Conservation (phyloP, 2,888 invertebrate species). For the Pachycephus smyrnensis region DNA sequence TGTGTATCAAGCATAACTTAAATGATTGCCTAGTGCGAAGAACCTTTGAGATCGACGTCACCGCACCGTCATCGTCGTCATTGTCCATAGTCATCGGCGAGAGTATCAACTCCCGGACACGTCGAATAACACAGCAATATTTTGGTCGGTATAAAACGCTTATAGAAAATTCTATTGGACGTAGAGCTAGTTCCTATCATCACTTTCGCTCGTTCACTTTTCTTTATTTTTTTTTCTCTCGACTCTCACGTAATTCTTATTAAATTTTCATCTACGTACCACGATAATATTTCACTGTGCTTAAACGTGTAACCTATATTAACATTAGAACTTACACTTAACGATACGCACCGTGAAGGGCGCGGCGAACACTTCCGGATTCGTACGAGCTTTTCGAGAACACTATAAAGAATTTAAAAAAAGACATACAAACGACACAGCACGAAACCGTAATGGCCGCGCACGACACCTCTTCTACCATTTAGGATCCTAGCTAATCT, state of each 20-base stretch:
- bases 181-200: constrained; percentile 5
- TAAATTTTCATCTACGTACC: background rate
- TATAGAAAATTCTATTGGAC: constrained; percentile 54
- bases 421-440: background rate
- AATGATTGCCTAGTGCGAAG: background rate
- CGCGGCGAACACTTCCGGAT: background rate
- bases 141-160: constrained; percentile 61
- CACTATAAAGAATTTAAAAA: background rate
- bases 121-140: constrained; percentile 41
- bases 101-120: constrained; percentile 5
- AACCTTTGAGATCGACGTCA: constrained; percentile 2
- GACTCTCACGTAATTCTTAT: background rate
- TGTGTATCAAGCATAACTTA: background rate
- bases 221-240: background rate
- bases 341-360: constrained; percentile 30
- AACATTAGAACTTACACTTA: constrained; percentile 30
- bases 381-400: background rate
- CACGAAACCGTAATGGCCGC: background rate
- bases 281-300: background rate
- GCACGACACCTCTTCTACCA: background rate
- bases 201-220: background rate
- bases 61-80: background rate
- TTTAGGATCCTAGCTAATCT: constrained; percentile 22
- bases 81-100: background rate
- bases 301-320: background rate